Conservation (phyloP, 2,797 vertebrate genomes). For the Pipistrellus kuhlii region DNA sequence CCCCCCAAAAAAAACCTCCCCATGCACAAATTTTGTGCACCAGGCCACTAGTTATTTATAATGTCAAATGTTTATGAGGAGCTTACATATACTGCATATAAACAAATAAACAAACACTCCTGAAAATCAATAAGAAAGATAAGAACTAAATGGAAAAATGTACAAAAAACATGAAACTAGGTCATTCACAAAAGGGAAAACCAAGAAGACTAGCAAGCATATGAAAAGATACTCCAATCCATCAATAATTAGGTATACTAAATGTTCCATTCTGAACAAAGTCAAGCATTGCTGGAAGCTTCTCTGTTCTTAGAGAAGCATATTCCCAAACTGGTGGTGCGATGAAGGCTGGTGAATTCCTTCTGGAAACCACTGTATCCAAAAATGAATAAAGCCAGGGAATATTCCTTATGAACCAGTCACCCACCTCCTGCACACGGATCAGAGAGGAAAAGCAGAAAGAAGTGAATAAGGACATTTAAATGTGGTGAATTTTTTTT, state of each 20-base stretch:
- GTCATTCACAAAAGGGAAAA: conserved; percentile 33
- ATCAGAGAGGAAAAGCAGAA: background rate
- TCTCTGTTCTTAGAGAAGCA: background rate
- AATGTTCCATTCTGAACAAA: background rate
- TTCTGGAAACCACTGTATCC: background rate
- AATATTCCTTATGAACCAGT: background rate
- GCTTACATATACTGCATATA: background rate
- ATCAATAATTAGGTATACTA: background rate
- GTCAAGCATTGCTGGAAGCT: background rate
- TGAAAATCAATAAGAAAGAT: background rate
- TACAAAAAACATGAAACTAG: background rate
- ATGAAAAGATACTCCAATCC: background rate
- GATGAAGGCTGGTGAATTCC: background rate
- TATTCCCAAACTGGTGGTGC: background rate
- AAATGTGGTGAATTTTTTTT: background rate
- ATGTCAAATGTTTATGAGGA: background rate
- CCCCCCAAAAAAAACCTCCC: too few relatives aligned
- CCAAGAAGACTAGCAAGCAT: background rate
- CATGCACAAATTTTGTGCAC: too few relatives aligned
- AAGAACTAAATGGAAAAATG: conserved; percentile 19
- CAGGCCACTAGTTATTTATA: background rate
- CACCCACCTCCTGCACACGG: background rate
- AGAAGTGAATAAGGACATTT: background rate
- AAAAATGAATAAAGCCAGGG: background rate
- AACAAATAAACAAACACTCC: background rate